phyloP scores from a whole-genome alignment of 2,888 invertebrate genomes.

The Drosophila neoperkinsi region DNA sequence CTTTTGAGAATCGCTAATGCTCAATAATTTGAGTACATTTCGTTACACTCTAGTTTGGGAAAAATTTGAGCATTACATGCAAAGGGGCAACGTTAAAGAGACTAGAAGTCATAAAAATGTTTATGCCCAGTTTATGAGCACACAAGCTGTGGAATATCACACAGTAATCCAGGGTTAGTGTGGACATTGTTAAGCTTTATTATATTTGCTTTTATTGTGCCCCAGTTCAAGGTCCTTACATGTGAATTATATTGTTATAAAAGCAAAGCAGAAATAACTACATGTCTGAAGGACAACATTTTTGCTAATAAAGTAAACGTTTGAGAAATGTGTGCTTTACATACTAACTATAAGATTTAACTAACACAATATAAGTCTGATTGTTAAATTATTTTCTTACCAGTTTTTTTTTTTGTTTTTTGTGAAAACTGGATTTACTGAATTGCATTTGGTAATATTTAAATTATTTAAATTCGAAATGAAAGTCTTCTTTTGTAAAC shows the following conservation, averaged over 20 bases:
- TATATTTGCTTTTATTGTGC: constrained; percentile 64
- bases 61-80: background rate
- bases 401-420: background rate
- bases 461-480: background rate
- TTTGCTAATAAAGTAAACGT: background rate
- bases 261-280: constrained; percentile 21
- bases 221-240: constrained; percentile 43
- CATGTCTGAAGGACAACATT: constrained; percentile 1
- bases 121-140: constrained; percentile 65
- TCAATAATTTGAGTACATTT: constrained; percentile 21
- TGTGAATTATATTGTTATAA: constrained; percentile 33
- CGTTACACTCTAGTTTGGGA: background rate
- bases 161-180: constrained; percentile 48
- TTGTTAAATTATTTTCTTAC: background rate
- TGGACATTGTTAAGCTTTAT: constrained; percentile 36
- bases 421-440: background rate
- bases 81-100: constrained; percentile 42
- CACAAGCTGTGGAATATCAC: constrained; percentile 71
- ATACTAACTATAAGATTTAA: background rate
- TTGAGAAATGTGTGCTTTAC: background rate
- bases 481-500: background rate
- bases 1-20: constrained; percentile 12
- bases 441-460: background rate
- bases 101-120: constrained; percentile 63
- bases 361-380: background rate